These are phyloP conservation scores for Carabus problematicus DNA, from an alignment of 2,888 invertebrate species.

Conservation along the genomic window DNA sequence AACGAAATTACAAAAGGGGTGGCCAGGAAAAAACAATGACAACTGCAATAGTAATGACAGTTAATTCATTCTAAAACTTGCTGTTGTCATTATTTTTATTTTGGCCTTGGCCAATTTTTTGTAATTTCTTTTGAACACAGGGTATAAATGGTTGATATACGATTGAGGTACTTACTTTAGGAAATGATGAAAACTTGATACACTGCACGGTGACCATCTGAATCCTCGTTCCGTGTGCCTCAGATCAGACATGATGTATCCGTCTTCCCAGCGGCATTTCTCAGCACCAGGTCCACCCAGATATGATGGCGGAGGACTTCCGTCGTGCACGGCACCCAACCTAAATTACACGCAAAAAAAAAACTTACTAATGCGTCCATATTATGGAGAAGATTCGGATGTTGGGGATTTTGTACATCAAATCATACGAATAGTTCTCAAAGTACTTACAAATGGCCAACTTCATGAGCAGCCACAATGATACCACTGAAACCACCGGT, in stretches of 20 bases:
- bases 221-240: conserved; percentile 94
- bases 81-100: too few species aligned
- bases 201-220: conserved; percentile 92
- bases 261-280: conserved; percentile 95
- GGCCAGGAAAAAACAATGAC: too few species aligned
- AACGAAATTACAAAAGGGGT: too few species aligned
- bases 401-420: background rate
- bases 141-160: background rate
- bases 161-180: conserved; percentile 73
- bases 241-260: conserved; percentile 94
- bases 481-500: conserved; percentile 96
- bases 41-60: too few species aligned
- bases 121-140: too few species aligned
- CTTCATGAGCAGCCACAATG: conserved; percentile 96
- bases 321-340: conserved; percentile 94
- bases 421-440: conserved; percentile 7
- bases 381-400: background rate
- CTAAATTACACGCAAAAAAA: conserved; percentile 60
- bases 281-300: conserved; percentile 94
- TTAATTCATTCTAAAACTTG: too few species aligned
- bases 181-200: conserved; percentile 94
- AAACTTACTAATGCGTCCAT: conserved; percentile 16
- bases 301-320: conserved; percentile 93
- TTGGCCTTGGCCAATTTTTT: too few species aligned
- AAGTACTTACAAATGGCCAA: conserved; percentile 91